Evolutionary conservation across 2,888 invertebrate genomes (phyloP).

Genomic region (Colletes collaris): DNA sequence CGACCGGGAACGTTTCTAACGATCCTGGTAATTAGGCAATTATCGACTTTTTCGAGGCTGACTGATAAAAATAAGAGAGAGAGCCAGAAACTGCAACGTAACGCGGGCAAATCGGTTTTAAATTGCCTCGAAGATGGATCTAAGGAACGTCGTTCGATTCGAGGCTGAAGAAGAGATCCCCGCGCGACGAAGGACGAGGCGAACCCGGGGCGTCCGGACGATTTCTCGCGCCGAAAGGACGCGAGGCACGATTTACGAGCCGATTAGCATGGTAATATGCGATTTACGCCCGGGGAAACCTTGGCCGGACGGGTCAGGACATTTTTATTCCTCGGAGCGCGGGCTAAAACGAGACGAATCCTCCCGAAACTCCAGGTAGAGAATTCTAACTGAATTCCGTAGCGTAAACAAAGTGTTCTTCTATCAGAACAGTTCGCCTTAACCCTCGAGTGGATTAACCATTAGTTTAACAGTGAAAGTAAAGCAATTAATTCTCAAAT

Average conservation of each 20-base stretch:
- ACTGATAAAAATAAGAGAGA: background rate
- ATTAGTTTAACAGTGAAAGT: too few relatives aligned
- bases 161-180: constrained; percentile 19
- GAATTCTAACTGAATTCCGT: too few relatives aligned
- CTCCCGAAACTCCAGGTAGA: too few relatives aligned
- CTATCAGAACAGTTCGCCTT: too few relatives aligned
- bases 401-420: too few relatives aligned
- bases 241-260: constrained; percentile 72
- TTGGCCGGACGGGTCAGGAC: constrained; percentile 55
- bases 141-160: constrained; percentile 6
- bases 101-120: constrained; percentile 29
- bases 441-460: too few relatives aligned
- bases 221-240: constrained; percentile 66
- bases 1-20: background rate
- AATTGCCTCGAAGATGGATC: constrained; percentile 8
- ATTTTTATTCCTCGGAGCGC: constrained; percentile 63
- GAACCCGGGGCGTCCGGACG: constrained; percentile 47
- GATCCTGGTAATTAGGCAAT: constrained; percentile 12
- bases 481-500: too few relatives aligned
- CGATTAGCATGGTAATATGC: constrained; percentile 77
- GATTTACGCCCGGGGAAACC: constrained; percentile 71
- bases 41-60: background rate
- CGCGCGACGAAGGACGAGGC: constrained; percentile 46
- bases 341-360: background rate
- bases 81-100: background rate